Base-by-base conservation (phyloP, 2,113 vertebrate species). In the Excalfactoria chinensis region DNA sequence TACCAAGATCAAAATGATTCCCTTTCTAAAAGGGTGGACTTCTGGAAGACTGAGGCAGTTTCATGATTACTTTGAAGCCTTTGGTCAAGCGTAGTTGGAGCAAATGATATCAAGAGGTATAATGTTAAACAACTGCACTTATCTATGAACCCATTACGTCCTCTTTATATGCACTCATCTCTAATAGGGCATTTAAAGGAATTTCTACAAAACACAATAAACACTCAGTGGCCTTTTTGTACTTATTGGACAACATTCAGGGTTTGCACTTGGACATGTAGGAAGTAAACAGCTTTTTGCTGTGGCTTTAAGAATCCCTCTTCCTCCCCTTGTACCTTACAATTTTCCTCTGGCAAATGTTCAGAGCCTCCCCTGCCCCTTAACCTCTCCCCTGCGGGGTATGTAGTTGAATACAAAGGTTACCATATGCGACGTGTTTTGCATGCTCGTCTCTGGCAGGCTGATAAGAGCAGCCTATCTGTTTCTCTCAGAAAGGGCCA, bases 291-390 rank as follows among this genome's bases (percentile, higher is more conserved):
- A 91, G 74, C 37, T 90, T 41, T 96, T 95, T 83, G 32, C 88
- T 90, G 83, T 85, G 85, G 25, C 79, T 89, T 59, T 82, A 89
- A 89, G 90, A 94, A 90, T 72, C 20, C 15, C 34, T 90, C 67
- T 97, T 97, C 95, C 91, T 93, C 62, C 94, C 63, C 79, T 90
- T 22, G 9, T 95, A 88, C 78, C 74, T 97, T 97, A 97, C 95
- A n/a, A 40, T 92, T 80, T 96, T 94, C 87, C 90, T 91, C 93
- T 79, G 90, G 90, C 90, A 94, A 68, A 90, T 94, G 92, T 90
- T 84, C 95, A 94, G 84, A 92, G 93, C 67, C 64, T 85, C 76
- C 34, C 8, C 53, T 17, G 18, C 11, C 0, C 8, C 43, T 13
- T 58, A 58, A 1, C 51, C 88, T 46, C 64, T 88, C 91, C 86